phyloP scores from a whole-genome alignment of 2,113 vertebrate genomes.

The Spermophilus dauricus region DNA sequence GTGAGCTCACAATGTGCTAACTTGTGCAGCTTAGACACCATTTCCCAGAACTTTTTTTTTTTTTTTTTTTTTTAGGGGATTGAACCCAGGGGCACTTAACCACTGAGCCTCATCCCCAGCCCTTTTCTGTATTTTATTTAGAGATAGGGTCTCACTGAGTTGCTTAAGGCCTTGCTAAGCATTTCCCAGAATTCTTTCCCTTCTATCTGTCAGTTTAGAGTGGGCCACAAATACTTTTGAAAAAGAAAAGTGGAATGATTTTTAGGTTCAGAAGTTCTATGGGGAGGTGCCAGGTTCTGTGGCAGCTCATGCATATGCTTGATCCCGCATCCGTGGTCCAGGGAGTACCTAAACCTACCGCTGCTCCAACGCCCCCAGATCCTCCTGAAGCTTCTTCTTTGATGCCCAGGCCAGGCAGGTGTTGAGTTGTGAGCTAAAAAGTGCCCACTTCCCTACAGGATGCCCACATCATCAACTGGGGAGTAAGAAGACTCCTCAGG shows the following conservation, averaged over 20 bases:
- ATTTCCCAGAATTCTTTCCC: background rate
- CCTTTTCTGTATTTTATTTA: too few species aligned
- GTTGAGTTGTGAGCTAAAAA: background rate
- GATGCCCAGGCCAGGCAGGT: background rate
- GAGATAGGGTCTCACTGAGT: too few species aligned
- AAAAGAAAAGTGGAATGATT: background rate
- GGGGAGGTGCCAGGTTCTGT: background rate
- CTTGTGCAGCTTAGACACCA: background rate
- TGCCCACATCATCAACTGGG: background rate
- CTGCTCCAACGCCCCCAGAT: background rate
- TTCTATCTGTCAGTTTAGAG: background rate
- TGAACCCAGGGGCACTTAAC: too few species aligned
- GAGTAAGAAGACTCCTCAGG: accelerated
- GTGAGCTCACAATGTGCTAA: background rate
- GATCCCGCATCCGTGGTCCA: accelerated
- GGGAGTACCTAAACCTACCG: background rate
- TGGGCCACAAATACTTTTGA: background rate
- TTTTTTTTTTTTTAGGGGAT: too few species aligned
- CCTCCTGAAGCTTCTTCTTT: background rate
- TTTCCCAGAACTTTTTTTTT: background rate
- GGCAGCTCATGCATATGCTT: background rate
- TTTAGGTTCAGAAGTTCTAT: background rate
- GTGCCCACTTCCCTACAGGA: background rate
- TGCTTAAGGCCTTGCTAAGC: too few species aligned
- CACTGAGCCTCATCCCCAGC: too few species aligned